Percentiles rank a stretch among this genome's conserved stretches.
Evolutionary conservation across 2,113 vertebrate genomes (phyloP).

Genomic region (Stigmatopora argus): DNA sequence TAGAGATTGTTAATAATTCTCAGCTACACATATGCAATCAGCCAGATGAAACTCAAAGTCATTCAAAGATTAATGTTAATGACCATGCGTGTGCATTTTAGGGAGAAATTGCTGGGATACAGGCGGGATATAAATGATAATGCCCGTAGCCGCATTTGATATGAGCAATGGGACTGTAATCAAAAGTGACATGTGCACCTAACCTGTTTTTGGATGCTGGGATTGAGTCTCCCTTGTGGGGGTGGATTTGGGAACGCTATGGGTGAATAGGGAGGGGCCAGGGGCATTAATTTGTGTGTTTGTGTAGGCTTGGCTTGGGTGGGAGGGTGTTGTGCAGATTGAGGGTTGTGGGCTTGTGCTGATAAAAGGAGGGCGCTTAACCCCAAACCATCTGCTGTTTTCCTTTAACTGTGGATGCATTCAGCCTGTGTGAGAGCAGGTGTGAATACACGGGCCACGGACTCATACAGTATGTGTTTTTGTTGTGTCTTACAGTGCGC

Average conservation of each 20-base stretch:
- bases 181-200: conserved; percentile 69
- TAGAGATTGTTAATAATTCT: neutral
- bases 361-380: conserved; percentile 41
- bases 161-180: conserved; percentile 63
- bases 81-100: conserved; percentile 23
- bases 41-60: conserved; percentile 27
- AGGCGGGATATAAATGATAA: conserved; percentile 32
- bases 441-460: conserved; percentile 3
- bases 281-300: conserved; percentile 51
- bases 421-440: conserved; percentile 18
- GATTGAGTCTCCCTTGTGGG: conserved; percentile 60
- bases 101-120: conserved; percentile 1
- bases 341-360: conserved; percentile 27
- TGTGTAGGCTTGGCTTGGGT: conserved; percentile 60
- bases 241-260: conserved; percentile 22
- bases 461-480: conserved; percentile 15
- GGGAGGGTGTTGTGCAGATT: conserved; percentile 27
- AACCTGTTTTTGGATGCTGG: conserved; percentile 70
- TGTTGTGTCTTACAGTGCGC: conserved; percentile 70
- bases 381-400: conserved; percentile 61
- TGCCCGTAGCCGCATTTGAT: conserved; percentile 54
- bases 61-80: neutral
- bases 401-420: conserved; percentile 37
- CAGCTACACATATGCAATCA: conserved; percentile 17
- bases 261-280: conserved; percentile 15